Base-by-base conservation (phyloP, 2,797 vertebrate species). In the Anabas testudineus region DNA sequence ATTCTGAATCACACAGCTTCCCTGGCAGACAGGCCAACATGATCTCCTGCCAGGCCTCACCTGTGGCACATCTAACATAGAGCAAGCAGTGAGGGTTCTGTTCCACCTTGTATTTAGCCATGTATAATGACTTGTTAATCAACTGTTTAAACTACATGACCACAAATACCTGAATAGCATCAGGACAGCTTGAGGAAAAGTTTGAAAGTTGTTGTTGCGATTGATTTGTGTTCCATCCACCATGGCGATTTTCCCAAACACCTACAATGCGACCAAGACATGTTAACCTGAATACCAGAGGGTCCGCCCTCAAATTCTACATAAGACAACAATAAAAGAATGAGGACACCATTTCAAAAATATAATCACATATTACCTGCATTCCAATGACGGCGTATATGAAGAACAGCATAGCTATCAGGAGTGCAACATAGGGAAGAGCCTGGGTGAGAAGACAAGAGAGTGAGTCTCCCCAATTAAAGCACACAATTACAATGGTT, bases 121-220 rank as follows among this genome's bases (percentile, higher is more conserved):
- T 47, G 1, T 9, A 19, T 18, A 18, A 19, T 28, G 15, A 41
- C 14, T 30, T 10, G 16, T 0, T 32, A 34, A 28, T 2, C 8
- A 36, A 15, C 21, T 21, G 66, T 16, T 51, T 2, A 61, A 56
- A 15, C 26, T 21, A 43, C 2, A 42, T 22, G 69, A 48, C 48
- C 36, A 48, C 10, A 68, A 59, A 59, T 51, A 99, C 98, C 98
- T 97, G 94, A 99, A 99, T 26, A 99, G 95, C 84, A 99, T 95
- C 0, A 99, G 93, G 7, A 99, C 97, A 0, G 98, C 95, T 84
- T 99, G 97, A 1, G 96, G 97, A 75, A 99, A 99, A 0, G 98
- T 99, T 87, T 99, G 98, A 88, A 99, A 99, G 88, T 99, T 99
- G 93, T 99, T 99, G 95, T 99, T 99, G 68, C 97, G 95, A 78